Conservation (phyloP, 2,888 invertebrate genomes). For the Volucella bombylans region DNA sequence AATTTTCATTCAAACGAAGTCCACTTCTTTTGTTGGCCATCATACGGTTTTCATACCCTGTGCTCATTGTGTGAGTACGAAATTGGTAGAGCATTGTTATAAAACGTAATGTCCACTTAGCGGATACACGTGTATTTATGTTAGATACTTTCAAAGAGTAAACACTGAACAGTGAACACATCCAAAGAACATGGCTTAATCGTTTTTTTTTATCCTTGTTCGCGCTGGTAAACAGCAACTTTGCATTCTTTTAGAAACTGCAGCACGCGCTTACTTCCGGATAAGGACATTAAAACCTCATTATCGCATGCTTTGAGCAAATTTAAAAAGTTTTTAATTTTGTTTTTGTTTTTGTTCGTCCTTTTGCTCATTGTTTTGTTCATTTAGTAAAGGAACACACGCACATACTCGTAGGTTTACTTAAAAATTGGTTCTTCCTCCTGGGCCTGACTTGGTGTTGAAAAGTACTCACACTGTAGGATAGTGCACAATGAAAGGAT, state of each 20-base stretch:
- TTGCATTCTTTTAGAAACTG: slow-evolving; percentile 29
- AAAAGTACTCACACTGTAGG: slow-evolving; percentile 30
- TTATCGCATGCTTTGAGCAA: slow-evolving; percentile 63
- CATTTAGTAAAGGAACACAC: slow-evolving; percentile 6
- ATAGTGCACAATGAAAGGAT: slow-evolving; percentile 63
- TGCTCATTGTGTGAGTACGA: too few relatives aligned
- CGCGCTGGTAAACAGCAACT: slow-evolving; percentile 1
- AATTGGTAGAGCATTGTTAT: too few relatives aligned
- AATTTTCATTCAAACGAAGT: slow-evolving; percentile 16
- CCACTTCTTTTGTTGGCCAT: too few relatives aligned
- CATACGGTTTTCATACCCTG: too few relatives aligned
- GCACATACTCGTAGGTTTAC: slow-evolving; percentile 27
- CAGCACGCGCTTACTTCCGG: slow-evolving; percentile 36
- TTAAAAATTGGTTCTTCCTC: slow-evolving; percentile 39
- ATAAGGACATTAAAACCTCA: slow-evolving; percentile 63
- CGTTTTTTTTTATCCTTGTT: slow-evolving; percentile 25
- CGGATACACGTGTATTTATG: slow-evolving; percentile 13
- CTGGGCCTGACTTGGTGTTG: background rate
- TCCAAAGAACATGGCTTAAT: slow-evolving; percentile 20
- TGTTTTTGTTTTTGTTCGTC: background rate
- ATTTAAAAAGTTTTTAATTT: slow-evolving; percentile 58
- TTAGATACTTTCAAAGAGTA: slow-evolving; percentile 26
- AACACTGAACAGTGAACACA: background rate
- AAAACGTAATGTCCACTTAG: slow-evolving; percentile 11
- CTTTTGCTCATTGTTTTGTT: slow-evolving; percentile 2